phyloP scores from a whole-genome alignment of 2,797 vertebrate genomes.

The Aselliscus stoliczkanus region DNA sequence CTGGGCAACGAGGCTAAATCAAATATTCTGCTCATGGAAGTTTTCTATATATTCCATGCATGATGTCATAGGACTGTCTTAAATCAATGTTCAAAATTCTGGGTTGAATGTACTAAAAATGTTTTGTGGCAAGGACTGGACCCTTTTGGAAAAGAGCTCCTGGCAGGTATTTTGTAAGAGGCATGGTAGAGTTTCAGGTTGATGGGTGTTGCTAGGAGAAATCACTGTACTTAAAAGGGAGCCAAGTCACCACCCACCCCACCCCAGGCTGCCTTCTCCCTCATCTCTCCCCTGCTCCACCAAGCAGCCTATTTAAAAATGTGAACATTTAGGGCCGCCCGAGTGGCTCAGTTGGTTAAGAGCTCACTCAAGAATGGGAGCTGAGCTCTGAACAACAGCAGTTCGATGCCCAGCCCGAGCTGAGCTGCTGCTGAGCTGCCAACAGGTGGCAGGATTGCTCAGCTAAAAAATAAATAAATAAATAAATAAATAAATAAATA shows the following conservation, averaged over 20 bases:
- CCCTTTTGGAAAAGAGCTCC: neutral
- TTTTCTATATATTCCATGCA: slow-evolving; percentile 48
- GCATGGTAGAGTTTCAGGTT: neutral
- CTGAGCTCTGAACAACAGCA: too few relatives aligned
- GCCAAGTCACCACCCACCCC: neutral
- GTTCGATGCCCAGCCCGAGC: too few relatives aligned
- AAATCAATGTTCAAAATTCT: neutral
- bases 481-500: too few relatives aligned
- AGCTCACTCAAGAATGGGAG: too few relatives aligned
- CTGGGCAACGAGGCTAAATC: slow-evolving; percentile 24
- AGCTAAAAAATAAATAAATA: too few relatives aligned
- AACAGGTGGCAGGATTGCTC: too few relatives aligned
- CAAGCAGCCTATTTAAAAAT: neutral
- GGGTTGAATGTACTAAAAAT: slow-evolving; percentile 21
- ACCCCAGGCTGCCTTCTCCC: neutral
- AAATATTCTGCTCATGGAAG: neutral
- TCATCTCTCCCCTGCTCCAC: neutral
- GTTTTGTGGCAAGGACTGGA: neutral
- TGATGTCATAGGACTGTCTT: slow-evolving; percentile 47
- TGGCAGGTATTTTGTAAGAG: slow-evolving; percentile 1
- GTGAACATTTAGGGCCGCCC: neutral
- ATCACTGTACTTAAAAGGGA: neutral
- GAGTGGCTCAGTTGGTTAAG: too few relatives aligned
- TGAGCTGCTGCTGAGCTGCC: too few relatives aligned
- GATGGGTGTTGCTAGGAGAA: neutral